Conservation (phyloP, 2,113 vertebrate species). For the Periophthalmodon schlosseri region DNA sequence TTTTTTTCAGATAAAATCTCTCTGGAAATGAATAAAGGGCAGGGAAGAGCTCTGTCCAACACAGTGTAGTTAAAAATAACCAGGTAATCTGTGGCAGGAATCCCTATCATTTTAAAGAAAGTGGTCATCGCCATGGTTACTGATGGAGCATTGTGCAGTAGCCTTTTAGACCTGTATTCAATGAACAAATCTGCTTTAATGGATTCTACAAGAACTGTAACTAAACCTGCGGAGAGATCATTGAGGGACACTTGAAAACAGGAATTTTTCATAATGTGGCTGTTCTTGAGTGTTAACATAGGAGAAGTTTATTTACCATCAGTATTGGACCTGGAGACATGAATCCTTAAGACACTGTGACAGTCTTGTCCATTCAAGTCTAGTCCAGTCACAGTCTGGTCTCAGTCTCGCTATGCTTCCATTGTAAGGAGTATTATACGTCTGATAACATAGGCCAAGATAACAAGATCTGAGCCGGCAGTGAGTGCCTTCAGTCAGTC, state of each 20-base stretch:
- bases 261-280: neutral
- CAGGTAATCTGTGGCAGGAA: slow-evolving; percentile 35
- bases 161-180: neutral
- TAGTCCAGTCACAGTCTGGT: too few relatives aligned
- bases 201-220: neutral
- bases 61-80: slow-evolving; percentile 16
- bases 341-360: too few relatives aligned
- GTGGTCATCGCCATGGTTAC: slow-evolving; percentile 46
- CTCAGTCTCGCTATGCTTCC: too few relatives aligned
- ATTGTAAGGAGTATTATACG: too few relatives aligned
- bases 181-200: neutral
- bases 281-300: too few relatives aligned
- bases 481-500: too few relatives aligned
- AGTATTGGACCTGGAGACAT: too few relatives aligned
- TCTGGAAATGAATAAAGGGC: neutral
- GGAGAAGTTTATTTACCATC: too few relatives aligned
- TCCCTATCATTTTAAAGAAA: slow-evolving; percentile 12
- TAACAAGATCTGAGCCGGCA: too few relatives aligned
- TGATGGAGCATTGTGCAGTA: slow-evolving; percentile 5
- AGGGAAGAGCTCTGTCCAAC: neutral
- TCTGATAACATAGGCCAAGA: too few relatives aligned
- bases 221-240: neutral
- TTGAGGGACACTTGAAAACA: neutral
- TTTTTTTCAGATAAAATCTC: neutral
- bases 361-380: too few relatives aligned